A percentile compares a stretch with the other conserved stretches of the same genome.
These are phyloP conservation scores for Apeira syringaria DNA, from an alignment of 2,888 invertebrate species.

Conservation along the genomic window DNA sequence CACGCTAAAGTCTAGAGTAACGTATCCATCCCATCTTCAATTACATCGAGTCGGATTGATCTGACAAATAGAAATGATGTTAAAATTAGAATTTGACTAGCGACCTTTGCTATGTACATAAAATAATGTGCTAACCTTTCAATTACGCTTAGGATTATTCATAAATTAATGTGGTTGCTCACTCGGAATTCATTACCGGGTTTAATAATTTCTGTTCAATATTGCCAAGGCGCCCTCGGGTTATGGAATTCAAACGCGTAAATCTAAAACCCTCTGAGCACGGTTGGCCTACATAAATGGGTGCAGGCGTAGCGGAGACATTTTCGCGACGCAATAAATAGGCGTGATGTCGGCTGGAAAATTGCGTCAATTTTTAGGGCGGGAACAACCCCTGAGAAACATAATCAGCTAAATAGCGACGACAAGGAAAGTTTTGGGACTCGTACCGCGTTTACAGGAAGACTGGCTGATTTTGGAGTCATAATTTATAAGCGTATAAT, in stretches of 20 bases:
- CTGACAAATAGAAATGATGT: too few relatives aligned
- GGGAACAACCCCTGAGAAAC: conserved; percentile 44
- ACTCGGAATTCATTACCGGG: conserved; percentile 29
- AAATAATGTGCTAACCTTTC: not conserved
- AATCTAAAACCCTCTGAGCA: conserved; percentile 52
- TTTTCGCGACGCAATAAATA: conserved; percentile 69
- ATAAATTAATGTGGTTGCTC: conserved; percentile 15
- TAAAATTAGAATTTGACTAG: too few relatives aligned
- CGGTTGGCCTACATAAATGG: conserved; percentile 59
- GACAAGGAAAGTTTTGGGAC: conserved; percentile 48
- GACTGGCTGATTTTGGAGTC: conserved; percentile 22
- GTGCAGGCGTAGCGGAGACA: conserved; percentile 54
- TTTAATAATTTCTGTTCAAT: conserved; percentile 38
- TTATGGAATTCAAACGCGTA: conserved; percentile 60
- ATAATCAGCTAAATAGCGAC: conserved; percentile 62
- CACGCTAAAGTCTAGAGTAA: too few relatives aligned
- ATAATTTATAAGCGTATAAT: conserved; percentile 13
- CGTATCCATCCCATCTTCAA: too few relatives aligned
- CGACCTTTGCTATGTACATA: too few relatives aligned
- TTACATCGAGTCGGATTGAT: too few relatives aligned
- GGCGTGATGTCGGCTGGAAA: conserved; percentile 70
- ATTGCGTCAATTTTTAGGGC: conserved; percentile 70
- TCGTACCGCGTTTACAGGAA: conserved; percentile 20
- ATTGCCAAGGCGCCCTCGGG: conserved; percentile 37
- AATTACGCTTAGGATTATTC: conserved; percentile 10